These are phyloP conservation scores for Bombyx huttoni DNA, from an alignment of 2,888 invertebrate genomes.

Conservation along the genomic window DNA sequence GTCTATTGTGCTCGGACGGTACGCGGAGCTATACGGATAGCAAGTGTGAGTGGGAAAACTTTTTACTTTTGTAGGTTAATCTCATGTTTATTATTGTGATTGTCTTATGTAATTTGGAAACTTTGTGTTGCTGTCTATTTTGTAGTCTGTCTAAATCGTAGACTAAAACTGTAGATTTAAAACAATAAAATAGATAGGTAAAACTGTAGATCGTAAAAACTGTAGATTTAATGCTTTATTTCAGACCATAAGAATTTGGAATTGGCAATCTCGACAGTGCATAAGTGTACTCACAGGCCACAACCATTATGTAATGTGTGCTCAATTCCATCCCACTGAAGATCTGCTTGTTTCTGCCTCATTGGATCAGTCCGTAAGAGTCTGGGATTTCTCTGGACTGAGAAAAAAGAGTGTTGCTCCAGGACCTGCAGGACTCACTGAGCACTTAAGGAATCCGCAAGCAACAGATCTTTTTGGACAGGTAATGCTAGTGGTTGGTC, in stretches of 20 bases:
- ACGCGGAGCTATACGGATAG: too few species aligned
- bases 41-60: too few species aligned
- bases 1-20: too few species aligned
- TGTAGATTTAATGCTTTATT: conserved; percentile 5
- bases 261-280: conserved; percentile 98
- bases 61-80: too few species aligned
- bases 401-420: conserved; percentile 98
- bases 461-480: conserved; percentile 95
- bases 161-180: too few species aligned
- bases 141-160: too few species aligned
- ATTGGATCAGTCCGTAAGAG: conserved; percentile 96
- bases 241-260: conserved; percentile 98
- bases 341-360: conserved; percentile 98
- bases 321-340: conserved; percentile 96
- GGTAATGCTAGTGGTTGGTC: conserved; percentile 22
- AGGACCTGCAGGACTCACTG: conserved; percentile 91
- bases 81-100: too few species aligned
- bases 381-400: conserved; percentile 98
- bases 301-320: conserved; percentile 99
- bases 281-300: conserved; percentile 96
- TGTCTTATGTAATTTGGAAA: too few species aligned
- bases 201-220: too few species aligned
- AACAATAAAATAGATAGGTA: too few species aligned
- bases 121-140: too few species aligned
- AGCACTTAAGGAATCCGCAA: conserved; percentile 87